Evolutionary conservation across 2,888 invertebrate species (phyloP), one percentile per base, ranked within the genome.

Genomic region (Archips xylosteana): DNA sequence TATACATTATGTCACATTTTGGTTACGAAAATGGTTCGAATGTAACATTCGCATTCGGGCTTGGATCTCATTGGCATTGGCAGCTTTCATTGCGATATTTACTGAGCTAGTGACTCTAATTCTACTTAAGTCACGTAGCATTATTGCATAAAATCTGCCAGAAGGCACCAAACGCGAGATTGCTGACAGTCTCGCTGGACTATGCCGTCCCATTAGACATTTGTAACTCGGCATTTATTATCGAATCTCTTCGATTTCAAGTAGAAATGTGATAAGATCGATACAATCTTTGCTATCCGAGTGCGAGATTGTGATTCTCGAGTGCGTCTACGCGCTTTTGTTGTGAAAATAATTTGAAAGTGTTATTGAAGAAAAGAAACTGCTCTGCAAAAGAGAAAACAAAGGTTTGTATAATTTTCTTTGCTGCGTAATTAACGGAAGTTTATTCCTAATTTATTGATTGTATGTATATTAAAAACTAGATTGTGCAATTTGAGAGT

Each of bases 261-360:
- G 32, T 57, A 23, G 32, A 12, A 10, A 12, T 57, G 57, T 57
- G 57, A 57, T 57, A 57, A 57, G 12, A 54, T 54, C 57, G 1
- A 3, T 23, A 32, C 12, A 23, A 57, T 32, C 57, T 57, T 32
- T 57, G 32, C n/a, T 8, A 12, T 57, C 12, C 23, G 10, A 57
- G 32, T 57, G 10, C n/a, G 32, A 32, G 0, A 32, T 54, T 23
- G 32, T 32, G 12, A 6, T 12, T 23, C 57, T 3, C 12, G 6
- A 32, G 12, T 32, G 32, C 9, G 54, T 23, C 23, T 23, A 54
- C 6, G 54, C 49, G 15, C 15, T 23, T 9, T 57, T 57, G 57
- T 57, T 57, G 57, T 57, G 57, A 57, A 57, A 57, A 57, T 32
- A 57, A 57, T 32, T 39, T 57, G 57, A 32, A 32, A 57, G 57